Base-by-base conservation (phyloP, 2,888 invertebrate genomes). In the Cacoxenus indagator region DNA sequence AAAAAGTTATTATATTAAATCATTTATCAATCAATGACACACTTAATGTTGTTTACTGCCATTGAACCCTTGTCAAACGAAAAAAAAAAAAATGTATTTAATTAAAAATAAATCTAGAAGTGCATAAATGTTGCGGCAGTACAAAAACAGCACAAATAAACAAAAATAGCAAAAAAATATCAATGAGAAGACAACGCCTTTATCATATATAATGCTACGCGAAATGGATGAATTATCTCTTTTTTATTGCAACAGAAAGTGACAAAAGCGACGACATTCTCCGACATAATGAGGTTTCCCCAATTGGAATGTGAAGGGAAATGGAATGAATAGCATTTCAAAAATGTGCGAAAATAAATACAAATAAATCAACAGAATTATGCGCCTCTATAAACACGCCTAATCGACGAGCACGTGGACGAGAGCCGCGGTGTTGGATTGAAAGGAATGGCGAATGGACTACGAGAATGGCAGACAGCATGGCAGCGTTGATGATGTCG, bases 21-120 rank as follows among this genome's bases (percentile, higher is more conserved):
- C 75, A 78, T 59, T 74, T 75, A 72, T 78, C 78, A 81, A 78
- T 78, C 83, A 78, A 82, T 78, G n/a, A 48, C 11, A 17, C 48
- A 48, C 17, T 48, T 37, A 37, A 14, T 37, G 37, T 37, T 2
- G 5, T 51, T 27, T 24, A 26, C 78, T 82, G 76, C 69, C 69
- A 82, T 82, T 81, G 78, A 78, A 79, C 79, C 79, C 82, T 82
- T 79, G 78, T 79, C 79, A 75, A 69, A 72, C 75, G 73, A 57
- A 29, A 57, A 3, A 57, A 57, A 72, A 57, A 29, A 57, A 3
- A 57, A 57, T n/a, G 70, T 75, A 81, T 81, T 82, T 78, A 78
- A 81, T 79, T 81, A 78, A 81, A 79, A 55, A 57, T 1, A 26
- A 54, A 48, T n/a, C n/a, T 48, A n/a, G n/a, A 2, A 48, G 2